Conservation (phyloP, 2,888 invertebrate species). For the Heteromurus nitidus region DNA sequence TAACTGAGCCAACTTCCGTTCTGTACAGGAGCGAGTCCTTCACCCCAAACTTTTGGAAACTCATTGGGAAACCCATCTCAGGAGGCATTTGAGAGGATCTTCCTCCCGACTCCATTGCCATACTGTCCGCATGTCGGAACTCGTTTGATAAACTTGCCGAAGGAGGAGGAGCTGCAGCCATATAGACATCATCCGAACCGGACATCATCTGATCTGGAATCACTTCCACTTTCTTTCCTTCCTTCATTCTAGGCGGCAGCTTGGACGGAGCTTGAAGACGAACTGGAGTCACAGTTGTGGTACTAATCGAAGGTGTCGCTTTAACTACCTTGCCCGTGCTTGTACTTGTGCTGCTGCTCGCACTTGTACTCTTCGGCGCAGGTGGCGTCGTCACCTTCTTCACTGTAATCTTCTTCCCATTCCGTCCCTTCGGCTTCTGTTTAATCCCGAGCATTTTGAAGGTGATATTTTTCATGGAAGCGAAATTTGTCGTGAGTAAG, state of each 20-base stretch:
- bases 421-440: too few species aligned
- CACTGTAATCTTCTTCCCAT: too few species aligned
- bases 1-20: neutral
- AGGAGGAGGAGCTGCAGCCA: slow-evolving; percentile 13
- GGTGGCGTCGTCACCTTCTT: slow-evolving; percentile 9
- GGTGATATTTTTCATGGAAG: slow-evolving; percentile 36
- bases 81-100: too few species aligned
- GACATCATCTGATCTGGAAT: slow-evolving; percentile 42
- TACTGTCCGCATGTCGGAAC: neutral
- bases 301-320: neutral
- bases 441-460: slow-evolving; percentile 33
- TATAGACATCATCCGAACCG: slow-evolving; percentile 32
- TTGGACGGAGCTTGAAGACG: neutral
- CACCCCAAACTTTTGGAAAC: slow-evolving; percentile 49
- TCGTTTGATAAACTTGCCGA: neutral
- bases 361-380: slow-evolving; percentile 1
- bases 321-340: neutral
- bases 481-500: slow-evolving; percentile 52
- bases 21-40: slow-evolving; percentile 36
- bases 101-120: neutral
- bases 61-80: slow-evolving; percentile 12
- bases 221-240: neutral
- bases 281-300: neutral
- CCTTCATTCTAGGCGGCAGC: slow-evolving; percentile 8
- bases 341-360: slow-evolving; percentile 1